Base-by-base conservation (phyloP, 1,140 invertebrate species). In the Drosophila funebris region DNA sequence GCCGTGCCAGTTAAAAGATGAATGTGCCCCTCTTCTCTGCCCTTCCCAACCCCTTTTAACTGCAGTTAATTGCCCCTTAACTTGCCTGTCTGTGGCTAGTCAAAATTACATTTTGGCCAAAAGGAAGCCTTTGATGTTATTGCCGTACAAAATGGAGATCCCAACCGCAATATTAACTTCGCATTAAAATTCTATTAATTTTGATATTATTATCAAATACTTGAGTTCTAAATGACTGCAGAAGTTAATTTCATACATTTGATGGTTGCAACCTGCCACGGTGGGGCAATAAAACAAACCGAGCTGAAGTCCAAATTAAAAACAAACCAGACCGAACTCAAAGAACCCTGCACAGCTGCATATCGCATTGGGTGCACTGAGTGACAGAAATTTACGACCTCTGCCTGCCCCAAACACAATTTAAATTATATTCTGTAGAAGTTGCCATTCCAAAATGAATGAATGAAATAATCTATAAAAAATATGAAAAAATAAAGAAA, bases 321-420 rank as follows among this genome's bases (percentile, higher is more conserved):
- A 69, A 22, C 20, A 18, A 46, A 46, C 18, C 33, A 9, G 27
- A 43, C 44, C 44, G 52, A 52, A 22, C 29, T 20, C 14, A 4
- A 27, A 18, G 22, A 24, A 41, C 37, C 57, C 57, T 31, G 13
- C 48, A 27, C 58, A 53, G 37, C 48, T 54, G 48, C 57, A 63
- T 62, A 36, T 62, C 58, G 24, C 46, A 60, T 67, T 58, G 43
- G 57, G 43, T 41, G 36, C 58, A 54, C 48, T 46, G 43, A 71
- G 68, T 31, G 50, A 48, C 60, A 64, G n/a, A 56, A 72, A 67
- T 73, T 58, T 73, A 73, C 70, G 70, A 73, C 44, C 54, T 37
- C 70, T 62, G 67, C 44, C 54, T 37, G 54, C 36, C 39, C 39
- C 52, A 54, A 44, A 41, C 39, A 57, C 36, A 58, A 46, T 53